Conservation (phyloP, 2,113 vertebrate species). For the Bombycilla garrulus region DNA sequence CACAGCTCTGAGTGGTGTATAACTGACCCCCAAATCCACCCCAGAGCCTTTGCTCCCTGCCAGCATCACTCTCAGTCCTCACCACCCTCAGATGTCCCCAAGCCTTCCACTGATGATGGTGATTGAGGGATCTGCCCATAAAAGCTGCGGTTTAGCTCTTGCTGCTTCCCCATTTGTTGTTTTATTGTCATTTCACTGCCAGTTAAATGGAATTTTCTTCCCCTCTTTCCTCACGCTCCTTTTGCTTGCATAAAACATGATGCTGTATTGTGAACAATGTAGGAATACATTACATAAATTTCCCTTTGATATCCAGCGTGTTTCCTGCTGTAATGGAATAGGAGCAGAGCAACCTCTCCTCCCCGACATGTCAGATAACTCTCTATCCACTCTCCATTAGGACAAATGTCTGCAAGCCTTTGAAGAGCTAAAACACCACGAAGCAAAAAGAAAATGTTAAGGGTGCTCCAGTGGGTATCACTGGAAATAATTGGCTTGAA, state of each 20-base stretch:
- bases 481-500: constrained; percentile 45
- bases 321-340: constrained; percentile 76
- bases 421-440: constrained; percentile 58
- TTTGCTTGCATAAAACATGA: constrained; percentile 79
- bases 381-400: constrained; percentile 65
- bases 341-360: constrained; percentile 66
- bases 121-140: background rate
- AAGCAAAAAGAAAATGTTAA: constrained; percentile 49
- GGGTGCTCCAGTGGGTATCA: constrained; percentile 56
- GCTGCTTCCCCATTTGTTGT: constrained; percentile 36
- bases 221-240: constrained; percentile 2
- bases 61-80: background rate
- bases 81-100: background rate
- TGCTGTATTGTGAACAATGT: constrained; percentile 68
- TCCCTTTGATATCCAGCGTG: constrained; percentile 74
- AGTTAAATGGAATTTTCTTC: constrained; percentile 55
- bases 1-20: background rate
- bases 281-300: constrained; percentile 82
- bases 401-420: constrained; percentile 64
- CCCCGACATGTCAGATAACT: constrained; percentile 65
- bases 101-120: background rate
- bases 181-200: constrained; percentile 63
- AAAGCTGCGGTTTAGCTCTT: constrained; percentile 60
- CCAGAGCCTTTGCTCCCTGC: background rate
- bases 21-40: background rate